A percentile compares a stretch with the other conserved stretches of the same genome.
Evolutionary conservation across 2,888 invertebrate genomes (phyloP).

Genomic region (Siphonodentalium dalli): DNA sequence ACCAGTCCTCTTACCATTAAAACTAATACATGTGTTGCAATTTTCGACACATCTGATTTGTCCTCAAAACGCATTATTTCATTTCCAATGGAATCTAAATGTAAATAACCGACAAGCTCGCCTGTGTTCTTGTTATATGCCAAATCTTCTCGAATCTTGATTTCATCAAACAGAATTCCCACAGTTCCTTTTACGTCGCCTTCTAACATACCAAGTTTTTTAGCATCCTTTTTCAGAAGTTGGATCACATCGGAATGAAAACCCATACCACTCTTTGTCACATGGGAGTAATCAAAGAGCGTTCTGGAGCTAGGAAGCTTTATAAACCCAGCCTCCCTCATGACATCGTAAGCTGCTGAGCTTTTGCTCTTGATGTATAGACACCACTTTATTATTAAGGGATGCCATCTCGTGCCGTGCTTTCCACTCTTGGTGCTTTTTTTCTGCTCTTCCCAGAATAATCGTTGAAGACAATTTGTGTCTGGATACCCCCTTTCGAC

Average conservation of each 20-base stretch:
- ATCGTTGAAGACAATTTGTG: not conserved
- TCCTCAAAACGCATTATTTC: constrained; percentile 24
- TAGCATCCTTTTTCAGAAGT: constrained; percentile 15
- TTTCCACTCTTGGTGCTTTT: not conserved
- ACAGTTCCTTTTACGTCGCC: constrained; percentile 8
- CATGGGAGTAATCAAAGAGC: constrained; percentile 27
- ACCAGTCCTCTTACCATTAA: constrained; percentile 24
- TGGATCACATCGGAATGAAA: too few species aligned
- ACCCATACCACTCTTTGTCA: constrained; percentile 14
- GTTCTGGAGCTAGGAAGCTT: constrained; percentile 24
- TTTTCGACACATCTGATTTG: too few species aligned
- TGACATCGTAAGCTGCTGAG: constrained; percentile 7
- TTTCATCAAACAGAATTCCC: constrained; percentile 32
- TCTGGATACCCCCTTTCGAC: not conserved
- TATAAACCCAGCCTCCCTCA: constrained; percentile 18
- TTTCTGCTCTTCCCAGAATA: constrained; percentile 13
- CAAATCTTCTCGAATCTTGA: constrained; percentile 27
- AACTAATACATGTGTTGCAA: constrained; percentile 24
- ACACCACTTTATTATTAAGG: constrained; percentile 19
- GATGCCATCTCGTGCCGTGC: constrained; percentile 19
- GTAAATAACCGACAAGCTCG: constrained; percentile 27
- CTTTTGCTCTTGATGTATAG: constrained; percentile 3
- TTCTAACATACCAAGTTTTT: constrained; percentile 10
- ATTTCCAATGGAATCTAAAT: constrained; percentile 28
- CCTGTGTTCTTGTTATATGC: constrained; percentile 31